Evolutionary conservation across 1,140 invertebrate genomes (phyloP).

Genomic region (Drosophila pandora): DNA sequence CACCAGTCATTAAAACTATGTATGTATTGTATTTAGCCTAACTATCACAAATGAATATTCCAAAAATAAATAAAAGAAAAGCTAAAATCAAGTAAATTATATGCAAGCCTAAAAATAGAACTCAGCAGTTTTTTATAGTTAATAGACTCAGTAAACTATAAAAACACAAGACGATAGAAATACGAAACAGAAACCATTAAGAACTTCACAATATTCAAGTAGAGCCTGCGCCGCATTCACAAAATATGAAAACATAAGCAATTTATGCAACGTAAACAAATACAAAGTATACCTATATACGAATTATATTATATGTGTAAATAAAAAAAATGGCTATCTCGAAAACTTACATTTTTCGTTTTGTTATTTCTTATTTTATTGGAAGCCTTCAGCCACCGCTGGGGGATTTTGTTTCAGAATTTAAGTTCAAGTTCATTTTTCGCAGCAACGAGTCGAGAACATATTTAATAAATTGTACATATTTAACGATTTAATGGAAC

Average conservation of each 20-base stretch:
- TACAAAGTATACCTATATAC: slow-evolving; percentile 47
- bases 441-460: slow-evolving; percentile 41
- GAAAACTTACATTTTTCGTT: slow-evolving; percentile 58
- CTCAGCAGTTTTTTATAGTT: slow-evolving; percentile 59
- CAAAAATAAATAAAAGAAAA: slow-evolving; percentile 35
- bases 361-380: slow-evolving; percentile 20
- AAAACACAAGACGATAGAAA: slow-evolving; percentile 55
- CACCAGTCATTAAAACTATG: slow-evolving; percentile 80
- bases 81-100: slow-evolving; percentile 25
- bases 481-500: slow-evolving; percentile 76
- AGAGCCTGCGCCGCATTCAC: slow-evolving; percentile 59
- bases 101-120: slow-evolving; percentile 36
- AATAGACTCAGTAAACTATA: slow-evolving; percentile 54
- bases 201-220: slow-evolving; percentile 63
- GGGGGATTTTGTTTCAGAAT: slow-evolving; percentile 25
- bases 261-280: slow-evolving; percentile 65
- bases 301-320: slow-evolving; percentile 65
- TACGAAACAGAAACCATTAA: slow-evolving; percentile 62
- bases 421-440: slow-evolving; percentile 8
- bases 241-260: slow-evolving; percentile 65
- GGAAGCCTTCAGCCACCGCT: slow-evolving; percentile 12
- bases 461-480: slow-evolving; percentile 56
- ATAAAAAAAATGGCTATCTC: slow-evolving; percentile 66
- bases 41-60: slow-evolving; percentile 51
- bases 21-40: slow-evolving; percentile 70